Percentiles rank a stretch among this genome's conserved stretches.
These are phyloP conservation scores for Dasysyrphus tricinctus DNA, from an alignment of 2,888 invertebrate genomes.

Conservation along the genomic window DNA sequence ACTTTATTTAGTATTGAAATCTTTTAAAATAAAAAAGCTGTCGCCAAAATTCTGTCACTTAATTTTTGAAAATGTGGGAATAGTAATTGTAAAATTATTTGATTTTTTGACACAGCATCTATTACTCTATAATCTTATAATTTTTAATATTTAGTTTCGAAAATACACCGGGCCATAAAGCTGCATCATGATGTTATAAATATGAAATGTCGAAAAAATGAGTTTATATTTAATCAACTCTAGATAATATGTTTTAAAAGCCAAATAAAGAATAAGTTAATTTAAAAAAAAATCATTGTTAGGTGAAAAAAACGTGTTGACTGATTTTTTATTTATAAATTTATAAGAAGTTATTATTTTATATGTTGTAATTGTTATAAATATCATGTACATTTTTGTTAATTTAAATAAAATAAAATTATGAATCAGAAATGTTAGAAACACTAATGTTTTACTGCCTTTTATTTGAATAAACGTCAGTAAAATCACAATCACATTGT, in stretches of 20 bases:
- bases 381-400: constrained; percentile 50
- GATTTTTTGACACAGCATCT: neutral
- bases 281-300: constrained; percentile 44
- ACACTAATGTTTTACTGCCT: neutral
- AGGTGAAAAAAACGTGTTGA: constrained; percentile 63
- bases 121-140: neutral
- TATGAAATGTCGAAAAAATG: constrained; percentile 37
- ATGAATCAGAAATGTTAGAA: neutral
- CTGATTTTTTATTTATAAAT: constrained; percentile 68
- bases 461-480: neutral
- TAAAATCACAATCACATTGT: too few relatives aligned
- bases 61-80: neutral
- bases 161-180: constrained; percentile 22
- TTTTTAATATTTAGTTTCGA: constrained; percentile 6
- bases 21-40: neutral
- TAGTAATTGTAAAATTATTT: neutral
- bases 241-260: constrained; percentile 35
- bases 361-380: constrained; percentile 51
- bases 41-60: constrained; percentile 9
- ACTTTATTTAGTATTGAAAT: constrained; percentile 7
- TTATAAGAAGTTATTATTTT: constrained; percentile 66
- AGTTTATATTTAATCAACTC: constrained; percentile 15
- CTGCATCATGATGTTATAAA: constrained; percentile 19
- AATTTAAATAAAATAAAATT: constrained; percentile 42
- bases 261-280: constrained; percentile 49